Evolutionary conservation across 2,888 invertebrate genomes (phyloP).

Genomic region (Osmoderma eremita): DNA sequence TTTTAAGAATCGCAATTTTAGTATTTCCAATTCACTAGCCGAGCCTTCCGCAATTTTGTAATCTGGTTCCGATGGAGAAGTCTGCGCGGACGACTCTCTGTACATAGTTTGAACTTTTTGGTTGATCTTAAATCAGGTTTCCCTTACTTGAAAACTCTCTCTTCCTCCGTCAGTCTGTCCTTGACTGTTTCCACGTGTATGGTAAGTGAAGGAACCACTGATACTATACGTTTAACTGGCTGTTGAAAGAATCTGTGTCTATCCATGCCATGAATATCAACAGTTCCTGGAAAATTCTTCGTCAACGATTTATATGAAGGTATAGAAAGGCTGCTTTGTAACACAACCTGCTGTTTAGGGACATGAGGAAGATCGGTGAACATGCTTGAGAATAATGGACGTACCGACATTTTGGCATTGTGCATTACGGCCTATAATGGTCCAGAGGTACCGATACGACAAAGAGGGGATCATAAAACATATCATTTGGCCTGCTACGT

Average conservation of each 20-base stretch:
- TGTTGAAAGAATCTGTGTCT: conserved; percentile 48
- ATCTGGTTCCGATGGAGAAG: conserved; percentile 78
- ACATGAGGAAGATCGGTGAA: conserved; percentile 68
- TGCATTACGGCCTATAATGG: conserved; percentile 68
- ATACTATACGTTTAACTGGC: conserved; percentile 19
- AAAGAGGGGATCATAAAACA: conserved; percentile 64
- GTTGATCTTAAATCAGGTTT: conserved; percentile 48
- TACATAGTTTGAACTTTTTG: conserved; percentile 74
- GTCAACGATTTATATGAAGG: not conserved
- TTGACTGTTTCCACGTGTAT: conserved; percentile 1
- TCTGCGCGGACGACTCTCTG: conserved; percentile 81
- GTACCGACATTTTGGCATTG: conserved; percentile 67
- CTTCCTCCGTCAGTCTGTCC: not conserved
- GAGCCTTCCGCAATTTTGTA: conserved; percentile 64
- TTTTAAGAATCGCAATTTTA: conserved; percentile 68
- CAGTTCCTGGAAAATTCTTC: not conserved
- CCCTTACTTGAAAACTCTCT: not conserved
- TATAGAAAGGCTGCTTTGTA: conserved; percentile 57
- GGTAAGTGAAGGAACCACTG: not conserved
- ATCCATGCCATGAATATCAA: conserved; percentile 47
- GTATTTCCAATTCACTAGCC: conserved; percentile 70
- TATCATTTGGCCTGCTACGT: conserved; percentile 44
- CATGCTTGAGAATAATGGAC: conserved; percentile 70
- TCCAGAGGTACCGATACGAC: conserved; percentile 69
- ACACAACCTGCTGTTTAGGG: conserved; percentile 65